Base-by-base conservation (phyloP, 2,888 invertebrate species). In the Bimastos eiseni region DNA sequence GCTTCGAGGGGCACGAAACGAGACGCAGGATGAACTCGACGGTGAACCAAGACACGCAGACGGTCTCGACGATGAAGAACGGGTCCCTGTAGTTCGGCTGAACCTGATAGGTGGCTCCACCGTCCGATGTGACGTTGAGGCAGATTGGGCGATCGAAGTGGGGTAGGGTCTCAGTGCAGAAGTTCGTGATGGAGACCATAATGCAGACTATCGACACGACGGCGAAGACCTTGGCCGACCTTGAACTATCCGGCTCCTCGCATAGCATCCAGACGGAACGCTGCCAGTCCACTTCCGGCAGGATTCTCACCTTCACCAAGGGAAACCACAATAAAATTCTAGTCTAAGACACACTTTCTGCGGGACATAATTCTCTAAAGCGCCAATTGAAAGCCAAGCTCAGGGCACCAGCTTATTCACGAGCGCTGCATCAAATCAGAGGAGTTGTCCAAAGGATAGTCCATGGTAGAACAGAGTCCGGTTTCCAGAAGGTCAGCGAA, bases 91-190 rank as follows among this genome's bases (percentile, higher is more conserved):
- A 94, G 91, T 94, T 93, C 38, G 88, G 88, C 38, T 38, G 36
- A 24, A 37, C 24, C 88, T 88, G 88, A 30, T 88, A 34, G 34
- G 88, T 11, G 30, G 11, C 37, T 30, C 88, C 88, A 3, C 38
- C 88, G 88, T 88, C 88, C 24, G n/a, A 30, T 5, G 88, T 33
- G 33, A 19, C 70, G 90, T 93, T 93, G 33, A 91, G 89, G 91
- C 94, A 95, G n/a, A 92, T 92, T 8, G 91, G 91, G 34, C 93
- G 91, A 36, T 93, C 92, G 90, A 95, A 94, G 89, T 92, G 92
- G 8, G 96, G 96, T 24, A 96, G 93, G 6, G 96, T 96, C 92
- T 96, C 96, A 91, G 95, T 92, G 92, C 96, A 96, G 93, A 96
- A 96, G n/a, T 94, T 94, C 6, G 95, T 94, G 34, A 95, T 95